Evolutionary conservation across 2,797 vertebrate species (phyloP), one percentile per base, ranked within the genome.

Genomic region (Neomorphus geoffroyi): DNA sequence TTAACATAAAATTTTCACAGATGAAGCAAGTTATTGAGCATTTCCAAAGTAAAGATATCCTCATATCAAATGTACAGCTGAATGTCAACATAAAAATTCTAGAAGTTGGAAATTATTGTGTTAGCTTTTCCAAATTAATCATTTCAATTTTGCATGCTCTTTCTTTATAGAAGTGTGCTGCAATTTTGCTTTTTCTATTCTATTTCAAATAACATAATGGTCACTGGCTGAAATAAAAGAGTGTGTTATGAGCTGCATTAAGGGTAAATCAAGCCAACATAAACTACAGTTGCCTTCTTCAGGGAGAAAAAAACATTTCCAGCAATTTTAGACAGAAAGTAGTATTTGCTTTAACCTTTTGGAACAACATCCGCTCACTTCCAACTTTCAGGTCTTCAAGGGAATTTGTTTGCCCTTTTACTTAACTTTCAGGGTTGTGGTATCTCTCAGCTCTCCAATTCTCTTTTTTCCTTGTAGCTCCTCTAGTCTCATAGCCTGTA

Each of bases 361-460:
- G 18, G 28, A 78, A 82, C 4, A 70, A 24, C 8, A 74, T n/a
- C 35, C 16, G 69, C 26, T 83, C 17, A 35, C 17, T 69, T 50
- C 50, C 75, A 66, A 77, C 18, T 41, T 37, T 58, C 17, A 32
- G 14, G 22, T 35, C 21, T 64, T 77, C 33, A 46, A 48, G n/a
- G 1, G 11, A 8, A 28, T 45, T 37, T 35, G 8, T 23, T 73
- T n/a, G 3, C 6, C 2, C 2, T 30, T 26, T 30, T 26, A 43
- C 32, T 35, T 37, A 48, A 71, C 21, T 39, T n/a, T 53, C 10
- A 22, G 27, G 11, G 18, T 9, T 77, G 35, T 64, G n/a, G 26
- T 13, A 51, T 28, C 15, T 56, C 56, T 65, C 61, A 80, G n/a
- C 26, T 72, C 22, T 53, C 27, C 24, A 14, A 19, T 22, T 77